A percentile compares a stretch with the other conserved stretches of the same genome.
Evolutionary conservation across 37 sponge, comb jelly and placozoan genomes (phyloP).

Genomic region (Beroe ovata): DNA sequence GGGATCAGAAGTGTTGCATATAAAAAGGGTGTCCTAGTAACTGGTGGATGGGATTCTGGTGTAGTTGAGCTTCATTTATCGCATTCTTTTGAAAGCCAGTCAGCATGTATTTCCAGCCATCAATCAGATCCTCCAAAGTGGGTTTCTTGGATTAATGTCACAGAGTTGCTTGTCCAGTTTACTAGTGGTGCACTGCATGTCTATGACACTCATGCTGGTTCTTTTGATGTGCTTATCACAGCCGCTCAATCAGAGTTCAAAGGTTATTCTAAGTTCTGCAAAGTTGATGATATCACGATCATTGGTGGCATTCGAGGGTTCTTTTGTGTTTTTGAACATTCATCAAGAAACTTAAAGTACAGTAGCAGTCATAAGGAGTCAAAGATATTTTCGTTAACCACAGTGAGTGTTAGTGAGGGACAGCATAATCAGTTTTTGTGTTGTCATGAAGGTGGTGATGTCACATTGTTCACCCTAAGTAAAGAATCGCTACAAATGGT

Average conservation of each 20-base stretch:
- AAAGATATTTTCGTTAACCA: slow-evolving; percentile 23
- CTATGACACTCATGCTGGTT: neutral
- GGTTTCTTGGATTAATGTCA: neutral
- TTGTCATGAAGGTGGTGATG: slow-evolving; percentile 29
- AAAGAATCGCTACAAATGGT: neutral
- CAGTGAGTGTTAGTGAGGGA: neutral
- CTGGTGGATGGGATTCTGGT: slow-evolving; percentile 49
- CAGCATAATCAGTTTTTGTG: neutral
- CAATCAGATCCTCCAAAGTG: slow-evolving; percentile 1
- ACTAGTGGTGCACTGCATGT: slow-evolving; percentile 2
- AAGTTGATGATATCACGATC: neutral
- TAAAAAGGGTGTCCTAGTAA: neutral
- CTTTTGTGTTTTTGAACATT: neutral
- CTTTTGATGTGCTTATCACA: neutral
- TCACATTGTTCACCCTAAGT: neutral
- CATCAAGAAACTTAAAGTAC: neutral
- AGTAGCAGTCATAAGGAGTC: neutral
- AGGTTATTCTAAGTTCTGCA: slow-evolving; percentile 4
- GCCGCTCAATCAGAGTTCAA: neutral
- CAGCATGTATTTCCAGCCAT: neutral
- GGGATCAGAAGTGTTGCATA: slow-evolving; percentile 38
- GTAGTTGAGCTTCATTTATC: neutral
- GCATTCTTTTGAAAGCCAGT: too few species aligned
- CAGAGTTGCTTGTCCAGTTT: neutral
- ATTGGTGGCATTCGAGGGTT: slow-evolving; percentile 3